Evolutionary conservation across 2,113 vertebrate species (phyloP).

Genomic region (Marmota monax): DNA sequence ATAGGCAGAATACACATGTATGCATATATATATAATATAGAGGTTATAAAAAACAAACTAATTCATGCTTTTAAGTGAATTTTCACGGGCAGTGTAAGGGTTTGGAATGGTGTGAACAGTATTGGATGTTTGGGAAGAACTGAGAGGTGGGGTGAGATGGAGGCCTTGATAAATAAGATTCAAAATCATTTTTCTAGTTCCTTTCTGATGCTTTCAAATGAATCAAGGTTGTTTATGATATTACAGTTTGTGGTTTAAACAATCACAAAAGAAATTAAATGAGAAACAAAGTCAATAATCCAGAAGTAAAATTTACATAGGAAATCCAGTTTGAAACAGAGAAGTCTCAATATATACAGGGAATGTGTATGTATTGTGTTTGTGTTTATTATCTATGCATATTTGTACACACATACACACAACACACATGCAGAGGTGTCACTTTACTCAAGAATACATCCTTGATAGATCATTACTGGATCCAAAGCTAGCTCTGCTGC

Average conservation of each 20-base stretch:
- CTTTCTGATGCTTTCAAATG: not conserved
- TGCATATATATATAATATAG: not conserved
- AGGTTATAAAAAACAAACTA: slow-evolving; percentile 43
- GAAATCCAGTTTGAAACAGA: slow-evolving; percentile 47
- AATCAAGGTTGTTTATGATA: slow-evolving; percentile 49
- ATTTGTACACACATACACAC: not conserved
- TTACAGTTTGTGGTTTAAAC: slow-evolving; percentile 22
- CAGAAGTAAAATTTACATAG: slow-evolving; percentile 50
- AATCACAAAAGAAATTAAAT: slow-evolving; percentile 53
- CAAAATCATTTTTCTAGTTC: slow-evolving; percentile 15
- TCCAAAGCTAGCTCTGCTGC: not conserved
- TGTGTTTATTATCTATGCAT: not conserved
- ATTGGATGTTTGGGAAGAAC: not conserved
- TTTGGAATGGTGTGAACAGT: not conserved
- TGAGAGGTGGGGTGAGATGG: not conserved
- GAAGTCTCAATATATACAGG: not conserved
- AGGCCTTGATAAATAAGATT: not conserved
- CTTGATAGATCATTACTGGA: not conserved
- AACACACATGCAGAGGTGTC: not conserved
- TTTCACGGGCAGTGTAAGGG: not conserved
- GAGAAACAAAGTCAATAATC: slow-evolving; percentile 38
- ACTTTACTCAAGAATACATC: slow-evolving; percentile 2
- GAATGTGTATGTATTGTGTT: not conserved
- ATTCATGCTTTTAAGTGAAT: slow-evolving; percentile 9
- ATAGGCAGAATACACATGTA: not conserved